Evolutionary conservation across 1,140 invertebrate genomes (phyloP), one percentile per base, ranked within the genome.

Genomic region (Aphis craccivora): DNA sequence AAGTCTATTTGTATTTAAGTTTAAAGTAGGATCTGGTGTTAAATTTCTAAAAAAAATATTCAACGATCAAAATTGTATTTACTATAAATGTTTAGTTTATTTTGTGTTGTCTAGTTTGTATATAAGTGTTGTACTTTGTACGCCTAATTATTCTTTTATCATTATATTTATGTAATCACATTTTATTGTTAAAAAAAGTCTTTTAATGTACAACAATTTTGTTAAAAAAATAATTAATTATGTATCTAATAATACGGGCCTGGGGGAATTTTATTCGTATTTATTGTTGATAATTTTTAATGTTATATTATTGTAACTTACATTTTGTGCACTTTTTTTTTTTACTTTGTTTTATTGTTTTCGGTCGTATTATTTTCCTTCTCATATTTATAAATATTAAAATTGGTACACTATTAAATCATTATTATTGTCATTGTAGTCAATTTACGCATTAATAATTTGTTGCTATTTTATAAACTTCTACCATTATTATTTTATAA

Each of bases 41-140:
- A 43, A 90, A 67, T 14, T 90, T 67, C 25, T 35, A 40, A 67
- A 90, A 90, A 60, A 90, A 67, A n/a, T 43, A 90, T 90, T 43
- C 1, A 40, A 90, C 53, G 89, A 90, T 90, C 89, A 90, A 90
- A 90, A 90, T 67, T 60, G 43, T 67, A 25, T 60, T 90, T 60
- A 43, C 25, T 37, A 30, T 67, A 60, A 35, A 48, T 43, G 37
- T 60, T 37, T 67, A 90, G 53, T 40, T n/a, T 40, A 67, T n/a
- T 55, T 89, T 23, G n/a, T 90, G 55, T 90, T 90, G 37, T 67
- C 23, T 90, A 90, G 89, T 90, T 43, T 67, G 53, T 90, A 67
- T 25, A 90, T 43, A 90, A 67, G 14, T 43, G 22, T 18, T 51
- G n/a, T 88, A 51, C 45, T 7, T n/a, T 51, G 86, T 90, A 90